Evolutionary conservation across 2,113 vertebrate species (phyloP).

Genomic region (Stomatorhinus ivindoensis): DNA sequence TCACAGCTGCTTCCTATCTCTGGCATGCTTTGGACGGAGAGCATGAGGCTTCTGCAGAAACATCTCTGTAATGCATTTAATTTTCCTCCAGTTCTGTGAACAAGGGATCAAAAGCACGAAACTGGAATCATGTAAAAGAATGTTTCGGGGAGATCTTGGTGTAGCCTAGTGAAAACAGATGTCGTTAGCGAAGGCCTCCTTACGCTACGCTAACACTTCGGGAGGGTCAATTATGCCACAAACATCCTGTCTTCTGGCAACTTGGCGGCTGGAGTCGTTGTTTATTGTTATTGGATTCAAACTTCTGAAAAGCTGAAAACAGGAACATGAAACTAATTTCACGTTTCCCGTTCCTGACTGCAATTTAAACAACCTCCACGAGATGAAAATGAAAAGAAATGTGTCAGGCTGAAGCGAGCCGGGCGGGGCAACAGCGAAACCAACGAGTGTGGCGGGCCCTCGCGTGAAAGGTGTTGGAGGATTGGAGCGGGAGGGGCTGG

Average conservation of each 20-base stretch:
- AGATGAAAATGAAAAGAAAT: conserved; percentile 7
- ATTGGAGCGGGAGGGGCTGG: not conserved
- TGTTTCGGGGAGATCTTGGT: conserved; percentile 32
- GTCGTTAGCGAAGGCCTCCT: conserved; percentile 43
- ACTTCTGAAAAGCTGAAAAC: conserved; percentile 42
- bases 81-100: conserved; percentile 17
- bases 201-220: conserved; percentile 57
- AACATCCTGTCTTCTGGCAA: conserved; percentile 64
- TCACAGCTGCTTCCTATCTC: not conserved
- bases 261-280: conserved; percentile 49
- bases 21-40: not conserved
- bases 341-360: conserved; percentile 59
- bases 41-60: not conserved
- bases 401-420: not conserved
- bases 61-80: conserved; percentile 6
- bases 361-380: conserved; percentile 48
- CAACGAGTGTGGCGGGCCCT: not conserved
- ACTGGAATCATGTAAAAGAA: conserved; percentile 11
- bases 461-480: not conserved
- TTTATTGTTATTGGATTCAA: conserved; percentile 61
- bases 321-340: conserved; percentile 58
- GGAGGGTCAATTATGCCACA: conserved; percentile 64
- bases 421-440: not conserved
- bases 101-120: conserved; percentile 21
- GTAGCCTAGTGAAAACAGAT: conserved; percentile 57